Evolutionary conservation across 2,113 vertebrate genomes (phyloP).

Genomic region (Thermophis baileyi): DNA sequence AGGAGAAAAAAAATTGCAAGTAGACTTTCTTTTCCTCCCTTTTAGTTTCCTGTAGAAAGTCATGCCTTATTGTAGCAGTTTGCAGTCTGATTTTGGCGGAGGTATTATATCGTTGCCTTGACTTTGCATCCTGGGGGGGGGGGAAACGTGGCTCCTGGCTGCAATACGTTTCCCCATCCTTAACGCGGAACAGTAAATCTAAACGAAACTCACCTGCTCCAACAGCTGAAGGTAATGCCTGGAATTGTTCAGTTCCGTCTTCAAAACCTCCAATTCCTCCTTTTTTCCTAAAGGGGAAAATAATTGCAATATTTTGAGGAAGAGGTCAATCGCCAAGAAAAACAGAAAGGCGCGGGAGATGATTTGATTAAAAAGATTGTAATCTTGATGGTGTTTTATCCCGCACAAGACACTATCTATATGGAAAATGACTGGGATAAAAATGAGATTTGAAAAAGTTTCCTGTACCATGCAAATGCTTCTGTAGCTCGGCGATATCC

Average conservation of each 20-base stretch:
- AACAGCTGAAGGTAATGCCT: conserved; percentile 65
- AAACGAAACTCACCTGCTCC: conserved; percentile 65
- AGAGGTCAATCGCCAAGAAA: background rate
- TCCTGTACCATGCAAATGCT: conserved; percentile 65
- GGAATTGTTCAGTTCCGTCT: conserved; percentile 59
- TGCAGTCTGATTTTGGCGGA: background rate
- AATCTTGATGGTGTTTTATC: background rate
- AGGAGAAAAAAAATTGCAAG: background rate
- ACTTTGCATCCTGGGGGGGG: background rate
- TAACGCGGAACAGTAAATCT: rapidly evolving
- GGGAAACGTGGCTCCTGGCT: background rate
- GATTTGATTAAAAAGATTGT: no score
- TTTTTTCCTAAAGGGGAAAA: conserved; percentile 61
- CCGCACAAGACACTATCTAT: background rate
- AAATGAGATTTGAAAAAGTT: background rate
- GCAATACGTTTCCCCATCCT: background rate
- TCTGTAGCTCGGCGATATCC: conserved; percentile 51
- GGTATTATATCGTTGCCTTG: background rate
- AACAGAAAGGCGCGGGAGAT: background rate
- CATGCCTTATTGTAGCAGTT: background rate
- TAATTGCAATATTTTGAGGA: background rate
- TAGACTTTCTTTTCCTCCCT: background rate
- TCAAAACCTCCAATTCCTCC: conserved; percentile 65
- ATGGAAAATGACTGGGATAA: rapidly evolving
- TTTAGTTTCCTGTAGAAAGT: background rate